Evolutionary conservation across 2,113 vertebrate genomes (phyloP).

Genomic region (Hippocampus zosterae): DNA sequence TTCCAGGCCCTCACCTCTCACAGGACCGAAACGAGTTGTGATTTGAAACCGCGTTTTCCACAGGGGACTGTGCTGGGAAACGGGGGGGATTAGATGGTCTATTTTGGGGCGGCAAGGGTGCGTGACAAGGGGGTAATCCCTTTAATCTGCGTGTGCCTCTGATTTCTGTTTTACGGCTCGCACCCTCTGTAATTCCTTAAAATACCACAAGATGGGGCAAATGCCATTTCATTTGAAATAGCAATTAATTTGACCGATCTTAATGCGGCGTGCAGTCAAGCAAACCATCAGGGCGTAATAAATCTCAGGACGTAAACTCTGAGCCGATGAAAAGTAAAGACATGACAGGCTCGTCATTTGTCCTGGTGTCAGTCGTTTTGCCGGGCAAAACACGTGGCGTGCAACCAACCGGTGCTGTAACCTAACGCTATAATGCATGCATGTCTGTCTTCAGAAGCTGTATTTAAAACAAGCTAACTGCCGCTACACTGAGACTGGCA

Average conservation of each 20-base stretch:
- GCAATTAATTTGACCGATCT: too few relatives aligned
- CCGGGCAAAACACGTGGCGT: background rate
- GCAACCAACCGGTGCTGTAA: background rate
- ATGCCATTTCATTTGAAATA: background rate
- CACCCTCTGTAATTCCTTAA: background rate
- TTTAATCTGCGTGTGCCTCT: conserved; percentile 47
- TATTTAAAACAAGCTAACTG: too few relatives aligned
- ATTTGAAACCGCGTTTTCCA: conserved; percentile 46
- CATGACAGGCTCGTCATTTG: background rate
- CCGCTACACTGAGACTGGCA: too few relatives aligned
- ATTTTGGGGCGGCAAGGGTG: conserved; percentile 25
- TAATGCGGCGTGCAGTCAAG: background rate
- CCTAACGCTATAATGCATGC: background rate
- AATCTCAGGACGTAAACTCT: background rate
- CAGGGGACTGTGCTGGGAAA: conserved; percentile 21
- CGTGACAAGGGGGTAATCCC: conserved; percentile 34
- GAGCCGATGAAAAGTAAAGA: background rate
- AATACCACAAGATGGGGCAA: background rate
- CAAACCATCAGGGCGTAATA: background rate
- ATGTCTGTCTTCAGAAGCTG: too few relatives aligned
- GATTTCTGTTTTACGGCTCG: conserved; percentile 5
- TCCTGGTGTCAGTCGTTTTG: background rate
- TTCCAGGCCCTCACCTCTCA: conserved; percentile 14
- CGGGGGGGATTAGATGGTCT: conserved; percentile 36
- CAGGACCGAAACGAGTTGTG: conserved; percentile 29